These are phyloP conservation scores for Napeogenes sylphis DNA, from an alignment of 2,888 invertebrate genomes.

Conservation along the genomic window DNA sequence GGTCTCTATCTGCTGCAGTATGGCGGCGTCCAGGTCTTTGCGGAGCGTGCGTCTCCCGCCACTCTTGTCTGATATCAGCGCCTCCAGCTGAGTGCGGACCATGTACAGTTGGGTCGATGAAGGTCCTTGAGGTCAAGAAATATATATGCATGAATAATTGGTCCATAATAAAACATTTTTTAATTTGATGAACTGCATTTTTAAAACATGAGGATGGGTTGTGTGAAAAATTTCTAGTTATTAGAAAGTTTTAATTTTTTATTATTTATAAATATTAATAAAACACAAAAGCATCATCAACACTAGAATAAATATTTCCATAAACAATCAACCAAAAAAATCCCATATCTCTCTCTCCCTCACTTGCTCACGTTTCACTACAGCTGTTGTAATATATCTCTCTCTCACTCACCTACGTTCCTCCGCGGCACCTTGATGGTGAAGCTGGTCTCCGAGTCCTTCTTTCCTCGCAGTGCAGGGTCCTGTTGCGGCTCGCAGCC, in stretches of 20 bases:
- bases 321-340: too few relatives aligned
- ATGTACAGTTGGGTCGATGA: slow-evolving; percentile 97
- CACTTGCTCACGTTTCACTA: too few relatives aligned
- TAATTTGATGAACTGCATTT: too few relatives aligned
- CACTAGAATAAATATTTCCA: too few relatives aligned
- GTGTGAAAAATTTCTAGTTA: too few relatives aligned
- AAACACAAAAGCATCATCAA: too few relatives aligned
- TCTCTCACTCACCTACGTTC: slow-evolving; percentile 85
- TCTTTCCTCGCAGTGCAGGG: slow-evolving; percentile 94
- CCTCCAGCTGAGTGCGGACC: slow-evolving; percentile 99
- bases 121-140: slow-evolving; percentile 76
- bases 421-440: slow-evolving; percentile 94
- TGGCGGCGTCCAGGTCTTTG: slow-evolving; percentile 97
- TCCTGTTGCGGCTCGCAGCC: slow-evolving; percentile 95
- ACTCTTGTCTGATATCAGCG: slow-evolving; percentile 97
- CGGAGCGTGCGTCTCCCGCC: slow-evolving; percentile 95
- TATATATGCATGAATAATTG: neutral
- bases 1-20: slow-evolving; percentile 93
- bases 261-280: too few relatives aligned
- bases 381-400: neutral
- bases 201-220: too few relatives aligned
- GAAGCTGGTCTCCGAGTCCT: slow-evolving; percentile 92
- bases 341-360: too few relatives aligned
- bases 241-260: too few relatives aligned
- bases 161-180: too few relatives aligned